Conservation (phyloP, 1,140 invertebrate genomes). For the Aphis craccivora region DNA sequence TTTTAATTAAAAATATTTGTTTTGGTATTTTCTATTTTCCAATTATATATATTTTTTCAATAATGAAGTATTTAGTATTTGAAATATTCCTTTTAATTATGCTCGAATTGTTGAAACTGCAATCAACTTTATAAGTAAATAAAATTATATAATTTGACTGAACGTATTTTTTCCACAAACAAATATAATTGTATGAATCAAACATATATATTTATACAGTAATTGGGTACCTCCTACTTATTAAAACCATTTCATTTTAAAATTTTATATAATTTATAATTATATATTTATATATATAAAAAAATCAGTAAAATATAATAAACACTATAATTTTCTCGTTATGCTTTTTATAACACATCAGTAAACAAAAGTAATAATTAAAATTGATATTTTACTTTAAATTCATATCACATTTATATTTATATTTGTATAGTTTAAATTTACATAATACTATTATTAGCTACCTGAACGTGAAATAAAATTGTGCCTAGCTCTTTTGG, state of each 20-base stretch:
- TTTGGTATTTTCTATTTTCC: neutral
- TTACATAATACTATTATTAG: neutral
- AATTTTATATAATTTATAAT: neutral
- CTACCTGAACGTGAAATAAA: slow-evolving; percentile 68
- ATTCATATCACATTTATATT: neutral
- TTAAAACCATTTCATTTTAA: neutral
- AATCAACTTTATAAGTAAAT: neutral
- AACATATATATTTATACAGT: neutral
- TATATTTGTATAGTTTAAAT: neutral
- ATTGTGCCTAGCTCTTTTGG: slow-evolving; percentile 66
- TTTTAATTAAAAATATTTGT: slow-evolving; percentile 28
- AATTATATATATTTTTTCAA: neutral
- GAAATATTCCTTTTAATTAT: neutral
- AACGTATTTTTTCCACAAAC: neutral
- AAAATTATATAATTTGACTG: neutral
- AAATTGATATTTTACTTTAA: neutral
- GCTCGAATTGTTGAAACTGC: neutral
- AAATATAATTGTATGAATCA: neutral
- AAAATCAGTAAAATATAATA: neutral
- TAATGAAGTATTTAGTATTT: neutral
- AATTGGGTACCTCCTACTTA: neutral
- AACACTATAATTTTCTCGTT: neutral
- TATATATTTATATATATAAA: neutral
- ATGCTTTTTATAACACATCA: too few species aligned
- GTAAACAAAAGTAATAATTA: too few species aligned